These are phyloP conservation scores for Sphenodon punctatus DNA, from an alignment of 2,797 vertebrate species.

Conservation along the genomic window DNA sequence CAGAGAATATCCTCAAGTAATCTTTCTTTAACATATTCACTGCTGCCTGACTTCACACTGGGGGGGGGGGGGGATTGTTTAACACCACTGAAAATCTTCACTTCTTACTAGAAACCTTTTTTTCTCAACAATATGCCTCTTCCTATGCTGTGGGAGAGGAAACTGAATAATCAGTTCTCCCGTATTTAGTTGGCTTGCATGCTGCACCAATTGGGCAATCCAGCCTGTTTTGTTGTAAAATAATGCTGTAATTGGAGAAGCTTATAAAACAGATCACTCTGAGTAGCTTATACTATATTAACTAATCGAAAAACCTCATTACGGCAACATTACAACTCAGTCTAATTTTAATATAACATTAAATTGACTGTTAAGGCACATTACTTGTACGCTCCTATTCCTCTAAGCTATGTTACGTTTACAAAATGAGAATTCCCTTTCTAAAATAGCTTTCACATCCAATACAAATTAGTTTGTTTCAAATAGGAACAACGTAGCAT, in stretches of 20 bases:
- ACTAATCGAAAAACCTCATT: not conserved
- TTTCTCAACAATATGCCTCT: not conserved
- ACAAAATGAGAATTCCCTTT: no score
- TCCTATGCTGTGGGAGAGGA: not conserved
- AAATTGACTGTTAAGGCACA: no score
- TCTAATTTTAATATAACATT: no score
- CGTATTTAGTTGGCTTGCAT: not conserved
- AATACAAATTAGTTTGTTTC: no score
- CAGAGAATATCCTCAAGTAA: no score
- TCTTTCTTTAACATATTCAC: not conserved
- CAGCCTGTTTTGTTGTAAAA: not conserved
- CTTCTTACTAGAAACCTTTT: not conserved
- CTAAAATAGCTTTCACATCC: no score
- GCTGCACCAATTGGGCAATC: not conserved
- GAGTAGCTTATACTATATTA: not conserved
- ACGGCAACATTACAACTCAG: no score
- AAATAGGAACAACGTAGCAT: no score
- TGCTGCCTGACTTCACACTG: not conserved
- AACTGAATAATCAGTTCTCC: not conserved
- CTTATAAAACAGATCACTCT: conserved; percentile 2
- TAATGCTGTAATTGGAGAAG: not conserved
- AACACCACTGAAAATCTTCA: not conserved
- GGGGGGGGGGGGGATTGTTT: not conserved
- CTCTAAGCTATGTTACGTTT: no score
- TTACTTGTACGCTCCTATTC: no score